Base-by-base conservation (phyloP, 2,113 vertebrate species). In the Cavia aperea region DNA sequence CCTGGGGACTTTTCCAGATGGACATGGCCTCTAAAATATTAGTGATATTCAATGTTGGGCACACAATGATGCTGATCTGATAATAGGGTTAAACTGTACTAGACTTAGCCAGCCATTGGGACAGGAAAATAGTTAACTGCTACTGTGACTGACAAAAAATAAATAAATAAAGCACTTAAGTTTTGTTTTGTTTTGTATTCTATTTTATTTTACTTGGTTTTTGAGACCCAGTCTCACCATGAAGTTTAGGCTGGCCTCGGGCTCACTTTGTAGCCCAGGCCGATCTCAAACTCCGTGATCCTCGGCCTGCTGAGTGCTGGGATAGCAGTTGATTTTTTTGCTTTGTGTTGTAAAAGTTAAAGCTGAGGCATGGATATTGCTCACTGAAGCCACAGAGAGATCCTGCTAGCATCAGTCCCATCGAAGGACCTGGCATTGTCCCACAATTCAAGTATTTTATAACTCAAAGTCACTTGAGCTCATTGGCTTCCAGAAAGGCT, bases 1-100 rank as follows among this genome's bases (percentile, higher is more conserved):
- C 72, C 90, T 85, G 33, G 85, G 83, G 77, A 85, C 51, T 83
- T 88, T 84, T 86, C 86, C 93, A 94, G 82, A 88, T 78, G 77
- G 49, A 94, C 75, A 85, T 26, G 60, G 43, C 72, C 78, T 87
- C 93, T 90, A 86, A 83, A 26, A 62, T 83, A 54, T 87, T 86
- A 93, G 51, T 92, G 58, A 65, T 89, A 65, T 24, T 79, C n/a
- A 65, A 14, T 49, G 39, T 62, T 81, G 73, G 75, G n/a, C 81
- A 73, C 86, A 92, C 81, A 56, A 82, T 85, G 87, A 84, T 78
- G 66, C 89, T 92, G 92, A 77, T 46, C 51, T 93, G 29, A 70
- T 88, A 72, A 68, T 94, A 87, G 84, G 46, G 4, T 24, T 81
- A 54, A 94, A 75, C 2, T 16, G n/a, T 23, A 75, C 15, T 90